Evolutionary conservation across 2,113 vertebrate genomes (phyloP).

Genomic region (Cricetomys ansorgei): DNA sequence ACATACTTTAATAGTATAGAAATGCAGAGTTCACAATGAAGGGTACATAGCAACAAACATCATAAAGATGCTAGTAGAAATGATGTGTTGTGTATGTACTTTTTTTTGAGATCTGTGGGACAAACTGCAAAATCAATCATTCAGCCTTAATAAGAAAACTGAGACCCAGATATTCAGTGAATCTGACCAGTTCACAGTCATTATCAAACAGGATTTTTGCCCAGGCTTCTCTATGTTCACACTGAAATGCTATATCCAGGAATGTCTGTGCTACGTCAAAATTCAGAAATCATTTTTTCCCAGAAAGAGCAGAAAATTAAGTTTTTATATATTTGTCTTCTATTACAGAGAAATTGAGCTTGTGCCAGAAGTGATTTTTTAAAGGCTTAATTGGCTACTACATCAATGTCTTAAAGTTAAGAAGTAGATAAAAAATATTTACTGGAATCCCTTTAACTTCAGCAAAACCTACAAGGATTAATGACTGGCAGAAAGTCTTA

Average conservation of each 20-base stretch:
- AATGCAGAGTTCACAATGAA: not conserved
- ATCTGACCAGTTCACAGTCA: not conserved
- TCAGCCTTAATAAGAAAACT: not conserved
- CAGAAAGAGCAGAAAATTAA: not conserved
- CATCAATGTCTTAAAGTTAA: no score
- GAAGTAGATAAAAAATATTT: not conserved
- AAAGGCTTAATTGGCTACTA: not conserved
- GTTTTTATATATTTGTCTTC: not conserved
- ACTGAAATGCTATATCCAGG: not conserved
- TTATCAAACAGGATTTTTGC: not conserved
- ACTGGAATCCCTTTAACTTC: not conserved
- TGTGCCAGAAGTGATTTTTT: not conserved
- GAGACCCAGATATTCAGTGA: not conserved
- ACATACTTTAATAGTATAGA: not conserved
- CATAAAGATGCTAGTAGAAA: not conserved
- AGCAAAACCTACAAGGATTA: not conserved
- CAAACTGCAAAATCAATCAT: not conserved
- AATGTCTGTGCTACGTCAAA: not conserved
- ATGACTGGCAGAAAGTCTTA: not conserved
- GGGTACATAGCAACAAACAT: not conserved
- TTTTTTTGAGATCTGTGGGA: not conserved
- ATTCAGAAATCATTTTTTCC: not conserved
- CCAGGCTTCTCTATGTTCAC: not conserved
- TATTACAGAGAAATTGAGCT: not conserved
- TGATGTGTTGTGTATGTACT: not conserved